A percentile compares a stretch with the other conserved stretches of the same genome.
These are phyloP conservation scores for Trachelus troglodyta DNA, from an alignment of 2,888 invertebrate species.

Conservation along the genomic window DNA sequence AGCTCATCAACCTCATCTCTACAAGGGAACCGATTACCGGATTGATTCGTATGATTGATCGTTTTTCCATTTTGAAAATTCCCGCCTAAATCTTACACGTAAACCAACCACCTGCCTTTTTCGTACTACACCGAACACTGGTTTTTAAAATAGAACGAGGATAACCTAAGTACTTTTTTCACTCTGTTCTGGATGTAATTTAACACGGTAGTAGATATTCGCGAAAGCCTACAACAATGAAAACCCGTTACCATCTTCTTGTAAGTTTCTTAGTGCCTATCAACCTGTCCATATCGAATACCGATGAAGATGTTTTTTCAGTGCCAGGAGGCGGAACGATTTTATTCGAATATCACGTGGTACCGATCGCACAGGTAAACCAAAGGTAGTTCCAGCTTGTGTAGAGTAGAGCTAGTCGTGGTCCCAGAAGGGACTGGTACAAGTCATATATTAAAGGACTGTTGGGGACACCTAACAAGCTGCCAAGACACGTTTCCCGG, in stretches of 20 bases:
- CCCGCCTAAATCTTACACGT: not conserved
- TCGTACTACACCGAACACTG: not conserved
- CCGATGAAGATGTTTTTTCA: slow-evolving; percentile 5
- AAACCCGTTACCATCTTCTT: not conserved
- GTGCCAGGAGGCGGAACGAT: slow-evolving; percentile 22
- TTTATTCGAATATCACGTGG: slow-evolving; percentile 33
- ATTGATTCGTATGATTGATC: slow-evolving; percentile 25
- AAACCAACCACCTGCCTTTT: not conserved
- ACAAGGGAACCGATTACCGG: not conserved
- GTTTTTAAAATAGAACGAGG: not conserved
- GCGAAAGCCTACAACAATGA: not conserved
- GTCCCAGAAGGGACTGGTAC: slow-evolving; percentile 45
- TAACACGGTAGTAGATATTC: not conserved
- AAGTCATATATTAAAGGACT: slow-evolving; percentile 61
- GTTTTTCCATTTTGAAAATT: slow-evolving; percentile 1
- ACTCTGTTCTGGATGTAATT: not conserved
- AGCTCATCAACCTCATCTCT: slow-evolving; percentile 47
- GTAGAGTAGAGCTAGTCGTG: slow-evolving; percentile 2
- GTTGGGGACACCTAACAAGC: slow-evolving; percentile 63
- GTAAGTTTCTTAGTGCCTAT: not conserved
- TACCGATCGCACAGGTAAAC: slow-evolving; percentile 26
- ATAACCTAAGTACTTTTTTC: not conserved
- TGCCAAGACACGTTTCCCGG: slow-evolving; percentile 62
- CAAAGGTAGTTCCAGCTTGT: slow-evolving; percentile 32
- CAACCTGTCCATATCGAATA: not conserved